These are phyloP conservation scores for Gobionotothen gibberifrons DNA, from an alignment of 2,797 vertebrate species.

Conservation along the genomic window DNA sequence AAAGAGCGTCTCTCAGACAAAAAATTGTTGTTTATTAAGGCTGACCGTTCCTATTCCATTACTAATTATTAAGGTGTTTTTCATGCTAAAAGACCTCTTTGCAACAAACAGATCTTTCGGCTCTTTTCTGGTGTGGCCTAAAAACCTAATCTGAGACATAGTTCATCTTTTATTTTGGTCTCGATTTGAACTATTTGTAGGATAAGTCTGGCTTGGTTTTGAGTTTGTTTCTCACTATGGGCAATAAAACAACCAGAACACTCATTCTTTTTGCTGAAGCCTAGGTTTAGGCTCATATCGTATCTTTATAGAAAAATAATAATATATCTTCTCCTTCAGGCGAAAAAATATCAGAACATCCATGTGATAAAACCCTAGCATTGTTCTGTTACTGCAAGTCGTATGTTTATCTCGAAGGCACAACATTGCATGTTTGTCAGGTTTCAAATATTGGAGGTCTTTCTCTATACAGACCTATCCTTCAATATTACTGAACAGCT, in stretches of 20 bases:
- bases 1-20: slow-evolving; percentile 10
- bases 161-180: slow-evolving; percentile 23
- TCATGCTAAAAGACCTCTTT: too few species aligned
- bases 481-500: slow-evolving; percentile 4
- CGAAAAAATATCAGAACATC: slow-evolving; percentile 10
- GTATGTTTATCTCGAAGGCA: slow-evolving; percentile 8
- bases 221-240: too few species aligned
- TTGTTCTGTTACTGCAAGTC: slow-evolving; percentile 16
- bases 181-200: slow-evolving; percentile 12
- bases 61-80: too few species aligned
- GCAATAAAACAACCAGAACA: too few species aligned
- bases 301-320: background rate
- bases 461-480: slow-evolving; percentile 27
- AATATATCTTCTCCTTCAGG: background rate
- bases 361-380: slow-evolving; percentile 5
- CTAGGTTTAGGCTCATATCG: background rate
- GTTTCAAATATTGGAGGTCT: slow-evolving; percentile 7
- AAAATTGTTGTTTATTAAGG: too few species aligned
- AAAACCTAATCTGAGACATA: background rate
- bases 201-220: background rate
- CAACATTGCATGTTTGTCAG: background rate
- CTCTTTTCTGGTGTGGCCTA: too few species aligned
- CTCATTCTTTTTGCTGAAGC: background rate
- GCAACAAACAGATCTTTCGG: too few species aligned
- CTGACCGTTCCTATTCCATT: too few species aligned